Base-by-base conservation (phyloP, 2,113 vertebrate genomes). In the Cichladusa arquata region DNA sequence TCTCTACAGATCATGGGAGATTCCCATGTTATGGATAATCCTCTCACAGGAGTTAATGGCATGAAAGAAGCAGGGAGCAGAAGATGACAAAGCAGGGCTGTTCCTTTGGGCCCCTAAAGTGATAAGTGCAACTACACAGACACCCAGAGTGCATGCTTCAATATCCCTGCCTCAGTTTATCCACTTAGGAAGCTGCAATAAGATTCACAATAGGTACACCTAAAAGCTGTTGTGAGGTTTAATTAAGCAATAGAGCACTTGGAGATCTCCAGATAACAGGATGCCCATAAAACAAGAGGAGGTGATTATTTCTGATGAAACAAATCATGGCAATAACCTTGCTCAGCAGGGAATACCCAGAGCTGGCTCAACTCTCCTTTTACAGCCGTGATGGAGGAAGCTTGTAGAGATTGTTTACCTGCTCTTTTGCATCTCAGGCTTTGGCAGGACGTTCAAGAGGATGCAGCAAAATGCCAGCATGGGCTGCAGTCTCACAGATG, bases 211-310 rank as follows among this genome's bases (percentile, higher is more conserved):
- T 28, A 80, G 78, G 69, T 84, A 83, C 26, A 72, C 28, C 77
- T 84, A 62, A 94, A 84, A 91, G 88, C 48, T 93, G 50, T 58
- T 89, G 42, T 36, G 51, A 87, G 9, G 34, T 60, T 85, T 95
- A 96, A 95, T 93, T 96, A 92, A 94, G 81, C 92, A 94, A 65
- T 81, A 48, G 69, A 86, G 24, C 56, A 61, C 77, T 73, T 47
- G 12, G 56, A 94, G 83, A 95, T 95, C 53, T 86, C 60, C 71
- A 84, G 85, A 90, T 96, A 90, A 95, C 56, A 71, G 91, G 53
- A 44, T 5, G 7, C 38, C 65, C 2, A 5, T 74, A 56, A 44
- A 85, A 83, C 64, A 61, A 87, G 58, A 89, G 58, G 44, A 67
- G 84, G 64, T 42, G 83, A 86, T 88, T 92, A 71, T 69, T 95